A percentile compares a stretch with the other conserved stretches of the same genome.
Evolutionary conservation across 2,113 vertebrate genomes (phyloP).

Genomic region (Paralichthys olivaceus): DNA sequence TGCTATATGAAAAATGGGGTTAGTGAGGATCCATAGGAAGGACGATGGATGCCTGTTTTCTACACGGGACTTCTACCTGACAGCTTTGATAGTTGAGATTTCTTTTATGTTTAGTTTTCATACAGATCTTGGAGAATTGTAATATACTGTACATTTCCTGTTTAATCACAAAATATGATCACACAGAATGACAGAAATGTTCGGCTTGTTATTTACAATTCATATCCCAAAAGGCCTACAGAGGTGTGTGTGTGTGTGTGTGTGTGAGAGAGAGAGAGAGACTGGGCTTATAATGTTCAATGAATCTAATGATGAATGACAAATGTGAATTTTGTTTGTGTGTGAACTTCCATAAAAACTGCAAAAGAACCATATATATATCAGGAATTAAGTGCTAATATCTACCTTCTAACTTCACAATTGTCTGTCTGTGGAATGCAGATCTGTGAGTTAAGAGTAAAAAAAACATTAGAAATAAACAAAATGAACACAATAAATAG

Average conservation of each 20-base stretch:
- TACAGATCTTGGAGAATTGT: too few relatives aligned
- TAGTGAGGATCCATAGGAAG: neutral
- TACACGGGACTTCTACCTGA: neutral
- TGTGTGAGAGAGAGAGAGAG: neutral
- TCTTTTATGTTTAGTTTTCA: neutral
- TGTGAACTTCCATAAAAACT: too few relatives aligned
- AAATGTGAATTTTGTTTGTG: neutral
- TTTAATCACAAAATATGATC: neutral
- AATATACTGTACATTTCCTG: neutral
- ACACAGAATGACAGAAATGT: neutral
- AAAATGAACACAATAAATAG: too few relatives aligned
- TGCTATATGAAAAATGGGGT: neutral
- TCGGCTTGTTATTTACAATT: neutral
- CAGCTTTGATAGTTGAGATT: neutral
- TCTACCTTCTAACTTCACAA: too few relatives aligned
- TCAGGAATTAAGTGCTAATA: too few relatives aligned
- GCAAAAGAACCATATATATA: too few relatives aligned
- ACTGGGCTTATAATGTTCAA: neutral
- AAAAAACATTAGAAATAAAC: too few relatives aligned
- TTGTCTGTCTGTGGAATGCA: too few relatives aligned
- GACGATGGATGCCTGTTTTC: neutral
- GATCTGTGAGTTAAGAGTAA: too few relatives aligned
- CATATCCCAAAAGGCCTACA: neutral
- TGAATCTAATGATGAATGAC: neutral
- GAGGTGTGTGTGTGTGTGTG: neutral